Percentiles rank a stretch among this genome's conserved stretches.
Conservation (phyloP, 2,888 invertebrate genomes). For the Stenodema calcarata region DNA sequence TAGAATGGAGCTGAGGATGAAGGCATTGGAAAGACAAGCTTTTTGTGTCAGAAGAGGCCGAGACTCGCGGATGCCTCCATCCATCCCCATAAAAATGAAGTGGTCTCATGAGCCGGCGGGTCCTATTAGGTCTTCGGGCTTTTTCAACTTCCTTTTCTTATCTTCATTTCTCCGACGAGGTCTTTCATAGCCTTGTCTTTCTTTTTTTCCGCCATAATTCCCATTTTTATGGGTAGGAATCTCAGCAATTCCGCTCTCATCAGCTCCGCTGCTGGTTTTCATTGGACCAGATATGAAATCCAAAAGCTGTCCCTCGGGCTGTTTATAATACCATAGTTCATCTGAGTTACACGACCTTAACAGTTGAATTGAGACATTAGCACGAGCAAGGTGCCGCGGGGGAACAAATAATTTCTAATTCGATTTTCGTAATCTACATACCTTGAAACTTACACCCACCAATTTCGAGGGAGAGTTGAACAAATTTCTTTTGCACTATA, state of each 20-base stretch:
- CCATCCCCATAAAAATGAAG: constrained; percentile 39
- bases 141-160: constrained; percentile 31
- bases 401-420: too few species aligned
- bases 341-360: too few species aligned
- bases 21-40: neutral
- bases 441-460: too few species aligned
- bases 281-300: neutral
- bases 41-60: neutral
- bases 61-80: constrained; percentile 20
- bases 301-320: neutral
- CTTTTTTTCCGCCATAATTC: neutral
- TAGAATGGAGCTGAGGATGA: neutral
- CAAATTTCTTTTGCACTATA: too few species aligned
- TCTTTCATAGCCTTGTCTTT: neutral
- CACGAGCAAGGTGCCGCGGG: too few species aligned
- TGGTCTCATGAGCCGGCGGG: constrained; percentile 23
- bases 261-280: neutral
- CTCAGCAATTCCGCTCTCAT: neutral
- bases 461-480: too few species aligned
- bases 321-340: too few species aligned
- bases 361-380: too few species aligned
- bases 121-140: constrained; percentile 21
- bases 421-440: too few species aligned
- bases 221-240: neutral
- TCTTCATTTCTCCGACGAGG: constrained; percentile 38